Evolutionary conservation across 2,113 vertebrate species (phyloP).

Genomic region (Chlorodrepanis virens): DNA sequence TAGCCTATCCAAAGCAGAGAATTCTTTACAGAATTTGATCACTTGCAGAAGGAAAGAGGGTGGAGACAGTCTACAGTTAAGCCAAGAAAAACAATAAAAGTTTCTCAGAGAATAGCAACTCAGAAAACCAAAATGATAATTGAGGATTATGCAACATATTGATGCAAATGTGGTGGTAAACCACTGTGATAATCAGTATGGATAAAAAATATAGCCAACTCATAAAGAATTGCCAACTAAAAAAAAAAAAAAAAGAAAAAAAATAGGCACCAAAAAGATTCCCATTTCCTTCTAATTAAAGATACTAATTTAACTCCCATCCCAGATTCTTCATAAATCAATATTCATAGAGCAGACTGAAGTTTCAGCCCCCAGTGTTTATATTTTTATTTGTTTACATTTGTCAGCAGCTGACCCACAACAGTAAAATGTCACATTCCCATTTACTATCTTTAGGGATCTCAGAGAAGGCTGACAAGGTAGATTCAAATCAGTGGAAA

Average conservation of each 20-base stretch:
- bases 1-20: neutral
- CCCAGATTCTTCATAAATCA: neutral
- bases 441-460: neutral
- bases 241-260: neutral
- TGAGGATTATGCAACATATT: neutral
- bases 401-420: neutral
- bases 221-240: neutral
- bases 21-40: conserved; percentile 7
- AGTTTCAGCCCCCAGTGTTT: neutral
- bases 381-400: neutral
- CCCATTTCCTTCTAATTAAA: neutral
- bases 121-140: neutral
- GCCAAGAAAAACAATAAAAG: neutral
- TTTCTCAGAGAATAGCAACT: neutral
- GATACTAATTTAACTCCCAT: neutral
- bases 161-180: neutral
- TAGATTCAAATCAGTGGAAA: neutral
- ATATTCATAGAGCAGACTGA: neutral
- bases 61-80: neutral
- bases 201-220: neutral
- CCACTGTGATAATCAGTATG: neutral
- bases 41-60: conserved; percentile 11
- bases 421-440: neutral
- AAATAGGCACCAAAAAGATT: neutral
- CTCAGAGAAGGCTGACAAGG: neutral